Evolutionary conservation across 2,797 vertebrate species (phyloP), one percentile per base, ranked within the genome.

Genomic region (Periparus ater): DNA sequence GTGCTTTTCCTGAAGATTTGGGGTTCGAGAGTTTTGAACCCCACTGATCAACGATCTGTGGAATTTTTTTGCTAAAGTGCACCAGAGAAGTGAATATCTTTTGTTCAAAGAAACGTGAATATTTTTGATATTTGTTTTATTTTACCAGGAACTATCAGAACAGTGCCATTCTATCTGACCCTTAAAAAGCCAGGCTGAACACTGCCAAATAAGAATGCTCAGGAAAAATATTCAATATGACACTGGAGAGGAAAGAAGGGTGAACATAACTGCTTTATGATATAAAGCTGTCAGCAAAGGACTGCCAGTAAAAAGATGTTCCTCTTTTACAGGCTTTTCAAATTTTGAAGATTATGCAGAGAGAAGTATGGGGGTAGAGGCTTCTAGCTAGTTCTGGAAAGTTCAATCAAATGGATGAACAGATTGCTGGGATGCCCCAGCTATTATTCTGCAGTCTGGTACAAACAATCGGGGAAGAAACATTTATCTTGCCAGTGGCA

Each of bases 321-420:
- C 27, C 6, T 76, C 40, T 75, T 82, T 82, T 58, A 82, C 7
- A 87, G n/a, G 21, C 27, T 79, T 91, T 93, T 95, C 44, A 67
- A 57, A 65, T 88, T 91, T 74, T 92, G 76, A 93, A 88, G 53
- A 50, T 53, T 87, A 73, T 61, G 2, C 75, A 13, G n/a, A 45
- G 54, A 93, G 75, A 91, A 91, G 9, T 44, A n/a, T 11, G 61
- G 34, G 54, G 36, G 13, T 8, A 83, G 95, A 47, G 3, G 48
- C 86, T 93, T n/a, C 57, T 42, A 93, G 91, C 58, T 84, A 87
- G 51, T 88, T 85, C 65, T 34, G 13, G 48, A 86, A 96, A 97
- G 74, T 96, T 97, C 94, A 88, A 45, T 95, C 80, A 91, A 95
- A 96, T 68, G 91, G 82, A 53, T 84, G 61, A 91, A 55, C 50